Conservation (phyloP, 1,140 invertebrate species). For the Eurosta solidaginis region DNA sequence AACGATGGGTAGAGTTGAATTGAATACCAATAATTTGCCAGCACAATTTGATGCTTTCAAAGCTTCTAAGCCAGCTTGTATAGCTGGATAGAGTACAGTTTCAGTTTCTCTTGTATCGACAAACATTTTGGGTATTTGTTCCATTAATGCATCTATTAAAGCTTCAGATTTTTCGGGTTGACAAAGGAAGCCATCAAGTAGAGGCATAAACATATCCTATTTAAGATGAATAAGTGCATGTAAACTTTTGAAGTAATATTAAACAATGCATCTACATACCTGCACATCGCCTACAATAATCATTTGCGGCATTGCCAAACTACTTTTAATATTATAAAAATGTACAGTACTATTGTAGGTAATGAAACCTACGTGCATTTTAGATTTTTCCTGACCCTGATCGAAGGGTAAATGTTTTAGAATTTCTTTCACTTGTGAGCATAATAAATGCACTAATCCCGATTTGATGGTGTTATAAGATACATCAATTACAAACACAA, state of each 20-base stretch:
- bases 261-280: neutral
- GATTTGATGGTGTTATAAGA: slow-evolving; percentile 95
- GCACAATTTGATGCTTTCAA: slow-evolving; percentile 88
- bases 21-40: slow-evolving; percentile 95
- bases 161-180: slow-evolving; percentile 80
- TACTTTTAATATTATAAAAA: slow-evolving; percentile 94
- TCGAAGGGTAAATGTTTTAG: slow-evolving; percentile 70
- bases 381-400: slow-evolving; percentile 74
- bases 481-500: slow-evolving; percentile 97
- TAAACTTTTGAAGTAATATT: neutral
- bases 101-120: slow-evolving; percentile 92
- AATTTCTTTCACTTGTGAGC: slow-evolving; percentile 80
- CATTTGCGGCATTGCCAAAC: slow-evolving; percentile 91
- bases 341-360: slow-evolving; percentile 95
- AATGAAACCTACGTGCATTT: slow-evolving; percentile 91
- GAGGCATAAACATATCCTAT: slow-evolving; percentile 96
- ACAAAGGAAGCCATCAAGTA: slow-evolving; percentile 95
- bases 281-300: slow-evolving; percentile 95
- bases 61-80: slow-evolving; percentile 92
- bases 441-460: slow-evolving; percentile 87
- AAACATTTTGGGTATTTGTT: slow-evolving; percentile 92
- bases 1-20: slow-evolving; percentile 89
- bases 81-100: slow-evolving; percentile 92
- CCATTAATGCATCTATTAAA: slow-evolving; percentile 85
- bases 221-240: neutral